Evolutionary conservation across 2,888 invertebrate species (phyloP).

Genomic region (Volucella inflata): DNA sequence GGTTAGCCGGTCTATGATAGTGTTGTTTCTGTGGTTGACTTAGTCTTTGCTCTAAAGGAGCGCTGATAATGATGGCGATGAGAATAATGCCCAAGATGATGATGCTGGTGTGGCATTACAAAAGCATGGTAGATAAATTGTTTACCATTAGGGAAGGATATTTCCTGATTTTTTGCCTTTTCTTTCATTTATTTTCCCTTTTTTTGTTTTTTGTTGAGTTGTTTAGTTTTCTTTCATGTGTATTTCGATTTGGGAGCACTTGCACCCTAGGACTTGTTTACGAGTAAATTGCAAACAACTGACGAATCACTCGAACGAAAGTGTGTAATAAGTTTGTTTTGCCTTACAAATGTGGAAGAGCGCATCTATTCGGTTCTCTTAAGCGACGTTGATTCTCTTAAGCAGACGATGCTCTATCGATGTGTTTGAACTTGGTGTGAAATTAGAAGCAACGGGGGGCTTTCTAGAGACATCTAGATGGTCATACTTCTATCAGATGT

Average conservation of each 20-base stretch:
- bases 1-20: constrained; percentile 33
- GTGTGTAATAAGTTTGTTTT: constrained; percentile 8
- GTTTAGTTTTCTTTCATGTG: neutral
- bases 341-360: neutral
- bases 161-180: constrained; percentile 35
- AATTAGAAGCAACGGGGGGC: no score
- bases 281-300: neutral
- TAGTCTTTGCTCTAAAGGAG: constrained; percentile 23
- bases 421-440: neutral
- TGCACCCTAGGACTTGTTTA: constrained; percentile 3
- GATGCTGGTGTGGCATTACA: constrained; percentile 39
- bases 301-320: constrained; percentile 26
- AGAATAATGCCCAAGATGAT: constrained; percentile 10
- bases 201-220: neutral
- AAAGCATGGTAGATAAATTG: constrained; percentile 61
- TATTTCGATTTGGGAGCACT: neutral
- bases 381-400: neutral
- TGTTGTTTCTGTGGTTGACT: constrained; percentile 47
- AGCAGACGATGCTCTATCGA: neutral
- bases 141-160: constrained; percentile 59
- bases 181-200: neutral
- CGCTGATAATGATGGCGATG: neutral
- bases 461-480: no score
- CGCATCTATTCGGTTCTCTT: constrained; percentile 17
- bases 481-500: no score